Evolutionary conservation across 2,888 invertebrate species (phyloP), one percentile per base, ranked within the genome.

Genomic region (Physocephala rufipes): DNA sequence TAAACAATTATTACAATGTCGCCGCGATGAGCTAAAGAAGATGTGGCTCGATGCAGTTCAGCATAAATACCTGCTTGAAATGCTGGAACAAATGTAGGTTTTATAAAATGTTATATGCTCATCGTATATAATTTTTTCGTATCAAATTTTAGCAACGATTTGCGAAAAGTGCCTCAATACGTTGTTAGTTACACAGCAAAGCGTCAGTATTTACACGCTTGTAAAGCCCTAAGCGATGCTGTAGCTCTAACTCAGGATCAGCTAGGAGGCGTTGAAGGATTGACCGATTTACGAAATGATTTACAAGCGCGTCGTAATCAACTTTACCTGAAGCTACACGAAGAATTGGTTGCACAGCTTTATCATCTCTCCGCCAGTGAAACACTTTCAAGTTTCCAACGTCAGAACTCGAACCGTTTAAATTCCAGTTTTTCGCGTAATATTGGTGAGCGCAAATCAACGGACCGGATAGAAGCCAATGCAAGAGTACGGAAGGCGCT

Each of bases 11-110:
- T 87, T 99, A 74, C 92, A 95, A 74, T 94, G 97, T 85, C 91
- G 96, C 69, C 89, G 97, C 49, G 97, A 97, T 81, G 99, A 99
- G 84, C 87, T 99, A 73, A 92, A 95, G 80, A 92, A 96, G 76
- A 88, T 99, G 70, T 99, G 98, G 97, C 89, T 95, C 7, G 97
- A 98, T 85, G 95, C 96, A 0, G 90, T 98, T n/a, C 96, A 99
- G 81, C 97, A 98, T 81, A 95, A 96, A 82, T 93, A 96, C 82
- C 94, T 96, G 71, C 86, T 97, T 55, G 90, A 93, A 77, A 90
- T 97, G 86, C 86, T 98, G 58, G 94, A 96, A 78, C 94, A 97
- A 87, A 95, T 97, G 86, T 86, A 78, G 78, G 82, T 74, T 12
- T 21, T 12, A 5, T 7, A 63, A 16, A 12, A 7, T 24, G 26